Conservation (phyloP, 2,113 vertebrate species). For the Oryzias celebensis region DNA sequence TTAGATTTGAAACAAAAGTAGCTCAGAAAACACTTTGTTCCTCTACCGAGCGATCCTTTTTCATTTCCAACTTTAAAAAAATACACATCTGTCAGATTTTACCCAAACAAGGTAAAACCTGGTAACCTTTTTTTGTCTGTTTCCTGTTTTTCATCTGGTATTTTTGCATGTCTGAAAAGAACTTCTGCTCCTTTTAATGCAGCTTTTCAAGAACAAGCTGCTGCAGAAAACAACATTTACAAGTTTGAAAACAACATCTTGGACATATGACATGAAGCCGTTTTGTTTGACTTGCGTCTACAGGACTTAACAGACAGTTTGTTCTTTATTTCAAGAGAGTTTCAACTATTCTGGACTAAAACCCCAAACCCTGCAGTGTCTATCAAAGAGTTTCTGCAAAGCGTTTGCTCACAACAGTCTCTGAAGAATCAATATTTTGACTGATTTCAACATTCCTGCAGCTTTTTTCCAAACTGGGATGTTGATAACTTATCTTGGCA, state of each 20-base stretch:
- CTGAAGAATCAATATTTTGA: slow-evolving; percentile 8
- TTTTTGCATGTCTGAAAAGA: slow-evolving; percentile 20
- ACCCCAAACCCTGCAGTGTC: neutral
- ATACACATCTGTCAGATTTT: too few species aligned
- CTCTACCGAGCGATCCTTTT: too few species aligned
- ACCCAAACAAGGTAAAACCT: neutral
- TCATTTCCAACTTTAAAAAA: too few species aligned
- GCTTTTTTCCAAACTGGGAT: neutral
- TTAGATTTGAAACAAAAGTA: too few species aligned
- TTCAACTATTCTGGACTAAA: neutral
- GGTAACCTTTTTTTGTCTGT: neutral
- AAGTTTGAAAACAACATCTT: too few species aligned
- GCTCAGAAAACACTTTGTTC: too few species aligned
- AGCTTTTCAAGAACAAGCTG: neutral
- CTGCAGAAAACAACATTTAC: too few species aligned
- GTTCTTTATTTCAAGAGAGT: neutral
- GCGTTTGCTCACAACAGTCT: neutral
- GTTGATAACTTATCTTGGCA: too few species aligned
- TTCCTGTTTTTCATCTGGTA: slow-evolving; percentile 28
- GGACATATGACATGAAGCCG: too few species aligned
- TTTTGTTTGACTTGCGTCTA: too few species aligned
- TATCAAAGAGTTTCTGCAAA: neutral
- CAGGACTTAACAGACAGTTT: too few species aligned
- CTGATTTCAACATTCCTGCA: slow-evolving; percentile 9
- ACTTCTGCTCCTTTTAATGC: slow-evolving; percentile 35